Conservation (phyloP, 2,888 invertebrate genomes). For the Drosophila helvetica region DNA sequence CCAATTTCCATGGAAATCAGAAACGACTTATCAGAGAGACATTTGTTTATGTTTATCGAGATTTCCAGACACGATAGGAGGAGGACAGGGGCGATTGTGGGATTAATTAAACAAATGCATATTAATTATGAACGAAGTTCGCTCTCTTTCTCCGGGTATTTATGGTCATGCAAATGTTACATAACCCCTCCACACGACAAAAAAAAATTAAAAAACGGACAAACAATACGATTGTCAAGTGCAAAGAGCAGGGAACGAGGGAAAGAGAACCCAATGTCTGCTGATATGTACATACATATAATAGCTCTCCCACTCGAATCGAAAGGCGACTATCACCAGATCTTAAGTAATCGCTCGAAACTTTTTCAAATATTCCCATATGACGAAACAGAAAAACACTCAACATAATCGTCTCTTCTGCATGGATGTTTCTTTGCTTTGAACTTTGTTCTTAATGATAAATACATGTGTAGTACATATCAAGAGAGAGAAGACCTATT, state of each 20-base stretch:
- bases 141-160: slow-evolving; percentile 20
- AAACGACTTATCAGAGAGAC: slow-evolving; percentile 56
- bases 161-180: slow-evolving; percentile 51
- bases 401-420: slow-evolving; percentile 13
- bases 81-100: neutral
- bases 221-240: slow-evolving; percentile 38
- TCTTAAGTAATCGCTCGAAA: slow-evolving; percentile 52
- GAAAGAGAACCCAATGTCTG: slow-evolving; percentile 15
- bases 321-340: slow-evolving; percentile 49
- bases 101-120: neutral
- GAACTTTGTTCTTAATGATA: slow-evolving; percentile 73
- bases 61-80: slow-evolving; percentile 32
- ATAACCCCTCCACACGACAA: slow-evolving; percentile 48
- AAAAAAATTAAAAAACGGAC: neutral
- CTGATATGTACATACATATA: slow-evolving; percentile 21
- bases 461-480: slow-evolving; percentile 31
- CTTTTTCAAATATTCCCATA: slow-evolving; percentile 26
- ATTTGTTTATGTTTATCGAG: slow-evolving; percentile 67
- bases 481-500: slow-evolving; percentile 1
- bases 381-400: slow-evolving; percentile 24
- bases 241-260: slow-evolving; percentile 24
- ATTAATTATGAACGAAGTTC: slow-evolving; percentile 25
- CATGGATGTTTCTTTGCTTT: slow-evolving; percentile 24
- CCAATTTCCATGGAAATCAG: slow-evolving; percentile 41
- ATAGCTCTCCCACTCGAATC: slow-evolving; percentile 25